Evolutionary conservation across 2,888 invertebrate genomes (phyloP).

Genomic region (Philaethria dido): DNA sequence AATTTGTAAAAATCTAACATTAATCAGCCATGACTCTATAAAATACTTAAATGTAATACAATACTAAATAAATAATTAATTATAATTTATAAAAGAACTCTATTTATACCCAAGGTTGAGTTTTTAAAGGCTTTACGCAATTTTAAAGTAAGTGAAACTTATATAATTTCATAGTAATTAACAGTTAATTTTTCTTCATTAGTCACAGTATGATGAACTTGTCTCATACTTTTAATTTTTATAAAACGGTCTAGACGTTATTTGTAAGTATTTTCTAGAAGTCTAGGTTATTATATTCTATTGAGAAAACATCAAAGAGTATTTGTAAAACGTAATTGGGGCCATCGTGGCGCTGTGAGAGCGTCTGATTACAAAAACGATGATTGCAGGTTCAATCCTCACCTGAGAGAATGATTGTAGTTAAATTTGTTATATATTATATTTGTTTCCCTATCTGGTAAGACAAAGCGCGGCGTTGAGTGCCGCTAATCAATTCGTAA

Average conservation of each 20-base stretch:
- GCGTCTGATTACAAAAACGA: too few relatives aligned
- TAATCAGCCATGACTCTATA: neutral
- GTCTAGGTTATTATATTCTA: neutral
- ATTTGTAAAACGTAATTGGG: neutral
- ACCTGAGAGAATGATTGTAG: too few relatives aligned
- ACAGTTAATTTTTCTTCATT: neutral
- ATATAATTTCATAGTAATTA: slow-evolving; percentile 9
- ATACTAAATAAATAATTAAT: slow-evolving; percentile 11
- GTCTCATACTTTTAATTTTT: neutral
- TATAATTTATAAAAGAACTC: slow-evolving; percentile 16
- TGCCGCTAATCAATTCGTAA: too few relatives aligned
- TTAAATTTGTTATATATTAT: too few relatives aligned
- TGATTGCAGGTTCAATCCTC: too few relatives aligned
- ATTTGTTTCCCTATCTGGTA: too few relatives aligned
- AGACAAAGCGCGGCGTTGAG: too few relatives aligned
- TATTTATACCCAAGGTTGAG: slow-evolving; percentile 6
- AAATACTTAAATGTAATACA: slow-evolving; percentile 4
- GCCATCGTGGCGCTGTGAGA: too few relatives aligned
- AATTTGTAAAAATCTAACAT: too few relatives aligned
- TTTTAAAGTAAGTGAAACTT: neutral
- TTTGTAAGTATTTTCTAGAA: neutral
- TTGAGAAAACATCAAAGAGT: neutral
- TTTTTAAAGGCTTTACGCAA: slow-evolving; percentile 4
- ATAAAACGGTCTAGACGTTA: neutral
- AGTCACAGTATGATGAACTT: neutral